Percentiles rank a stretch among this genome's conserved stretches.
Conservation (phyloP, 2,113 vertebrate genomes). For the Sphyrna mokarran region DNA sequence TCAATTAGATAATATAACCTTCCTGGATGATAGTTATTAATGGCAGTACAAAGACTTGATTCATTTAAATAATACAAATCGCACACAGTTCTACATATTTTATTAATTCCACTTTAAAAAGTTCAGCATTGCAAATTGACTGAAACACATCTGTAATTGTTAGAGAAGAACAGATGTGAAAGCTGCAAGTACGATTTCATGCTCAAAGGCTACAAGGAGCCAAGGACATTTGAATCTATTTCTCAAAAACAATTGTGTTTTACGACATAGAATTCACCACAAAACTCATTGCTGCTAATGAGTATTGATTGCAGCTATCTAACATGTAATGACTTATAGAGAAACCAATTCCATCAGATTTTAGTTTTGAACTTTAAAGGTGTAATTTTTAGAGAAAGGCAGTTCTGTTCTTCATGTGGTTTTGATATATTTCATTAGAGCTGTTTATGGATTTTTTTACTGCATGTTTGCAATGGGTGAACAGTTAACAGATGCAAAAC, state of each 20-base stretch:
- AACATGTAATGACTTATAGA: not conserved
- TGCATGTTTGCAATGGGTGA: not conserved
- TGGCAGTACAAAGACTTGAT: not conserved
- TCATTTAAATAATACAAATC: constrained; percentile 10
- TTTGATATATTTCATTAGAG: not conserved
- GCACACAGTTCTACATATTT: not conserved
- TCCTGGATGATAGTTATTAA: not conserved
- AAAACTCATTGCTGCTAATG: not conserved
- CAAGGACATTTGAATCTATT: not conserved
- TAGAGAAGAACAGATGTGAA: not conserved
- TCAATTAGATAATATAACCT: not conserved
- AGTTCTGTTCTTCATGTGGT: not conserved
- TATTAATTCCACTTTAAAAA: not conserved
- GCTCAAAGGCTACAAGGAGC: not conserved
- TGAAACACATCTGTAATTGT: not conserved
- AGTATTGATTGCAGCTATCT: not conserved
- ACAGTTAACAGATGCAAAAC: not conserved
- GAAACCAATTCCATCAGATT: not conserved
- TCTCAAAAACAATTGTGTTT: not conserved
- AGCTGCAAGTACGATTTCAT: not conserved
- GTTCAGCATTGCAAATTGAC: not conserved
- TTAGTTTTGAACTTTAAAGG: not conserved
- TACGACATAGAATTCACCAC: not conserved
- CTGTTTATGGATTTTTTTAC: not conserved
- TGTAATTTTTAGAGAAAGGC: not conserved